A percentile compares a stretch with the other conserved stretches of the same genome.
Conservation (phyloP, 1,140 invertebrate genomes). For the Magallana angulata region DNA sequence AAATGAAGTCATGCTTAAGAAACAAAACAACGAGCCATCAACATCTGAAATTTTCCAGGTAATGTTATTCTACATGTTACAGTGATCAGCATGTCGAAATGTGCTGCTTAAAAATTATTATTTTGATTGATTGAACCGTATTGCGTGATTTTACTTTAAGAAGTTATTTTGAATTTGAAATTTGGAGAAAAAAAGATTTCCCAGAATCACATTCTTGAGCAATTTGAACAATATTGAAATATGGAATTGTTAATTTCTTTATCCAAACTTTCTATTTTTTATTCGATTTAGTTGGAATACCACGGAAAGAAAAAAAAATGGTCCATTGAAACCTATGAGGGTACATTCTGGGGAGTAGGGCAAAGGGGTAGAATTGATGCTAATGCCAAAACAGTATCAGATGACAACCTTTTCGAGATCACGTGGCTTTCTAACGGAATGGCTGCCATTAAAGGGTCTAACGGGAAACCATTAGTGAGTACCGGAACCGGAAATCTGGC, state of each 20-base stretch:
- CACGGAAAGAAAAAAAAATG: neutral
- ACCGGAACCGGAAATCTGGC: conserved; percentile 96
- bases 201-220: no score
- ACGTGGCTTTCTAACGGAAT: neutral
- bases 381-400: neutral
- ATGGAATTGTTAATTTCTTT: no score
- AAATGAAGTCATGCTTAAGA: conserved; percentile 97
- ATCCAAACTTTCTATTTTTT: no score
- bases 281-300: neutral
- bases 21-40: conserved; percentile 90
- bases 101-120: no score
- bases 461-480: conserved; percentile 94
- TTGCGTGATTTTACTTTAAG: no score
- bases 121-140: no score
- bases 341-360: neutral
- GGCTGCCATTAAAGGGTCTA: conserved; percentile 88
- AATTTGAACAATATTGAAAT: no score
- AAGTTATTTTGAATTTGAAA: no score
- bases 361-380: neutral
- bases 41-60: conserved; percentile 96
- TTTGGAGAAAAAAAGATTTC: no score
- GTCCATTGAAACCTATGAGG: neutral
- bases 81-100: no score
- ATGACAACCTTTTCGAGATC: neutral
- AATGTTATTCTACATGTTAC: no score